Evolutionary conservation across 1,140 invertebrate genomes (phyloP), one percentile per base, ranked within the genome.

Genomic region (Anastrepha obliqua): DNA sequence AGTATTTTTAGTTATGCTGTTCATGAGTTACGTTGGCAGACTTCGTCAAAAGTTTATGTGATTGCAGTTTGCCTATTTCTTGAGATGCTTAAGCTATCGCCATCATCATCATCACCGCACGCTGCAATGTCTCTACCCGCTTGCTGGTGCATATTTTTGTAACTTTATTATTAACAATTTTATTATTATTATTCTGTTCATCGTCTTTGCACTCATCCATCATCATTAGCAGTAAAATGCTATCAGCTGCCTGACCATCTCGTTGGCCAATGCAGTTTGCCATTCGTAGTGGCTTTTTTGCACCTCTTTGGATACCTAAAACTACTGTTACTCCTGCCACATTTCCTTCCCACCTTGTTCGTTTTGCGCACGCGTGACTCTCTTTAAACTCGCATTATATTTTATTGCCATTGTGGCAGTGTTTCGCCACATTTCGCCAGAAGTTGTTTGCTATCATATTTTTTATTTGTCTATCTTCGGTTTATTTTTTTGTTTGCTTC

Each of bases 361-460:
- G 74, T 81, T 81, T 81, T 81, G 74, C 74, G 74, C 74, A 81
- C 74, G 74, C 74, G 74, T 81, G 74, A 81, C 74, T 81, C 74
- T 81, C 74, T 81, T 81, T 81, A 81, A 81, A 81, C 44, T 81
- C 47, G 47, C 74, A 81, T 81, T 81, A 81, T 81, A 81, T 81
- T 81, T 81, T 58, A 81, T 81, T 81, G 17, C 74, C 47, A 81
- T 15, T 8, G 8, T 55, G 29, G 29, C 29, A 55, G 74, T 2
- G 74, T 7, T 9, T n/a, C n/a, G n/a, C 7, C 44, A 7, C n/a
- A 44, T 44, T 47, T 74, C 20, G 74, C 70, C 39, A 74, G 70
- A 3, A 74, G 44, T 81, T 81, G 9, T 29, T 81, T n/a, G 74
- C 44, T 81, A 81, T 6, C 70, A 74, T 74, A 74, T 29, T 42